Conservation (phyloP, 2,888 invertebrate species). For the Orgyia antiqua region DNA sequence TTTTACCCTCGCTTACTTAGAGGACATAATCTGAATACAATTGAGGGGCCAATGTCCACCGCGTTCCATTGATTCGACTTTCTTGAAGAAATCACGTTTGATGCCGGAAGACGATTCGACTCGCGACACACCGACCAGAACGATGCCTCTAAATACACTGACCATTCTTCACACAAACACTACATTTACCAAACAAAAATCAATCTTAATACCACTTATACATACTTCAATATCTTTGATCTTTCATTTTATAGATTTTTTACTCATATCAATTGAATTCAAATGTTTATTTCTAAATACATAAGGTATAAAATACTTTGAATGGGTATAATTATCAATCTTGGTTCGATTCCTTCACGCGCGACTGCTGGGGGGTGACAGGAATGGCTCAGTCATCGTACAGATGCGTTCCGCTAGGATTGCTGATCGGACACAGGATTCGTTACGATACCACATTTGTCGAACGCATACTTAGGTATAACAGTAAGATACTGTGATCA, state of each 20-base stretch:
- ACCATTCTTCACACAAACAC: conserved; percentile 34
- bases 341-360: conserved; percentile 51
- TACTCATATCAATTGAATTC: neutral
- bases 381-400: conserved; percentile 56
- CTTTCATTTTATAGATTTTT: neutral
- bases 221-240: conserved; percentile 1
- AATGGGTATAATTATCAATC: conserved; percentile 37
- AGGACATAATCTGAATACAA: too few species aligned
- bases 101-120: conserved; percentile 74
- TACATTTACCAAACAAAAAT: conserved; percentile 17
- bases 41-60: conserved; percentile 69
- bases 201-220: conserved; percentile 11
- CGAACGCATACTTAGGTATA: too few species aligned
- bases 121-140: conserved; percentile 64
- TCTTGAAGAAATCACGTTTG: conserved; percentile 75
- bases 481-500: too few species aligned
- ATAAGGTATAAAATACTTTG: conserved; percentile 12
- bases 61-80: conserved; percentile 69
- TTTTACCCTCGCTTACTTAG: too few species aligned
- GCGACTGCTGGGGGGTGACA: conserved; percentile 43
- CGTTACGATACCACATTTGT: conserved; percentile 24
- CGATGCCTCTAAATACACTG: conserved; percentile 44
- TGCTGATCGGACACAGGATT: conserved; percentile 40
- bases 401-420: conserved; percentile 68
- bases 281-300: conserved; percentile 1